Evolutionary conservation across 2,113 vertebrate species (phyloP).

Genomic region (Megaceryle maxima): DNA sequence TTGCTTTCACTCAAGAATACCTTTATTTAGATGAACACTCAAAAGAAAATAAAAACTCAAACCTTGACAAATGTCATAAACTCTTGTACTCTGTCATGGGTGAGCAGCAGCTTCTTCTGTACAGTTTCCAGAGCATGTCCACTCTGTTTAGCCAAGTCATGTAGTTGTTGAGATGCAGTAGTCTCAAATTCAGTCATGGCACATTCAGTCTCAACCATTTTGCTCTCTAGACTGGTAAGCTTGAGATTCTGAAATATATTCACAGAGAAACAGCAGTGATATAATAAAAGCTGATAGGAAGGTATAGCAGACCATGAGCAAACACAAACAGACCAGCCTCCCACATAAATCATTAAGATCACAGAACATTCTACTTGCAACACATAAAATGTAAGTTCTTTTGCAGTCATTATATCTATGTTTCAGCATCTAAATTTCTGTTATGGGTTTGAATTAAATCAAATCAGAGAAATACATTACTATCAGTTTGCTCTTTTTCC

Average conservation of each 20-base stretch:
- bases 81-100: slow-evolving; percentile 81
- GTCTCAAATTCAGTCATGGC: slow-evolving; percentile 80
- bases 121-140: slow-evolving; percentile 78
- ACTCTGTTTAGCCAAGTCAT: slow-evolving; percentile 83
- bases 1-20: background rate
- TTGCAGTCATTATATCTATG: background rate
- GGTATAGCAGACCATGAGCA: background rate
- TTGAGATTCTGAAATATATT: slow-evolving; percentile 77
- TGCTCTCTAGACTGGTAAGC: slow-evolving; percentile 74
- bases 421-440: background rate
- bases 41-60: background rate
- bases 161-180: slow-evolving; percentile 81
- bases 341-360: background rate
- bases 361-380: background rate
- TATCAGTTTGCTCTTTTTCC: background rate
- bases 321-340: background rate
- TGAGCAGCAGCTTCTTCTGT: slow-evolving; percentile 78
- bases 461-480: background rate
- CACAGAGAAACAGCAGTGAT: background rate
- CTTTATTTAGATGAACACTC: background rate
- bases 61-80: slow-evolving; percentile 87
- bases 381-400: background rate
- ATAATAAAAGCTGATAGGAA: background rate
- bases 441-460: background rate
- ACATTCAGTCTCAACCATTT: slow-evolving; percentile 77